Evolutionary conservation across 1,140 invertebrate species (phyloP), one percentile per base, ranked within the genome.

Genomic region (Drosophila baimaii): DNA sequence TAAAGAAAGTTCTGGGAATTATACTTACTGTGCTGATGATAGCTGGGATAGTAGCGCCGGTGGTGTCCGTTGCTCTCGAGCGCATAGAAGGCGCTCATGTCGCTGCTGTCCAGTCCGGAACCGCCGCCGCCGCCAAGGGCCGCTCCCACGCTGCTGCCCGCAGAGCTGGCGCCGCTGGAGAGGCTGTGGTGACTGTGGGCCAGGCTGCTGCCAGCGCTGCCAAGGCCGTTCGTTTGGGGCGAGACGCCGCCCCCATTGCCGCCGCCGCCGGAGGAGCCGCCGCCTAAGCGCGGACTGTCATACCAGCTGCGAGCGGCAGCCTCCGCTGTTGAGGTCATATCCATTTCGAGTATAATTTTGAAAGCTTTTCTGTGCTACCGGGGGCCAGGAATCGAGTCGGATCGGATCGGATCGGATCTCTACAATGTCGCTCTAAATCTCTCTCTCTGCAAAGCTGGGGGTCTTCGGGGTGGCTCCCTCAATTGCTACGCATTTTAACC

Each of bases 261-360:
- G 33, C 65, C 63, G 21, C 52, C 52, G 52, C 31, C 61, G 15
- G 68, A 46, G 52, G 59, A 77, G 35, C 81, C 81, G 49, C 90
- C 86, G 43, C 90, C 88, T 71, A 92, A 79, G 49, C 91, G 90
- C 77, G 91, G 91, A 91, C 81, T 92, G 35, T 92, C 91, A 44
- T 92, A 92, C 91, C 91, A 92, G 81, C 91, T 92, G 83, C 91
- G 91, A 59, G 91, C 91, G 83, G 91, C 91, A 90, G 91, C 91
- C 84, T 92, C 91, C 82, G 91, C 91, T 84, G 91, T 92, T 81
- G 91, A 92, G 76, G 91, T 92, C 91, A 92, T 92, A 91, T 92
- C 91, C 91, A 92, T 92, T 90, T 92, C 90, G 89, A 92, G 90
- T 90, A 91, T 91, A 91, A 91, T 91, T 88, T 91, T 91, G 90